These are phyloP conservation scores for Heliornis fulica DNA, from an alignment of 2,113 vertebrate species.

Conservation along the genomic window DNA sequence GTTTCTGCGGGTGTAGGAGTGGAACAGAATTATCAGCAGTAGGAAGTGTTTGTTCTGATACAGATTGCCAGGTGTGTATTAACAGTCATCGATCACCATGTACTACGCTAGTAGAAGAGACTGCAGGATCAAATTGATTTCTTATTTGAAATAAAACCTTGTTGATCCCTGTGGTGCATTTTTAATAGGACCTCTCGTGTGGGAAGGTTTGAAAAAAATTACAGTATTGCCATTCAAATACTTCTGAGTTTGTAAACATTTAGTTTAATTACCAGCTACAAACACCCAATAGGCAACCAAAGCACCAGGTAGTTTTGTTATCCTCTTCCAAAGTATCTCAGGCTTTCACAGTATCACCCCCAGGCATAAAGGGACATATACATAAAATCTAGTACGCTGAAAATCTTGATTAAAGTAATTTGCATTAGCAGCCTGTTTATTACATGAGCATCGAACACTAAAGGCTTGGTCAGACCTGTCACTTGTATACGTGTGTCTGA, in stretches of 20 bases:
- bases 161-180: not conserved
- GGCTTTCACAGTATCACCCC: not conserved
- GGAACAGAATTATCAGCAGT: slow-evolving; percentile 95
- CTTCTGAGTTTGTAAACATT: not conserved
- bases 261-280: not conserved
- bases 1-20: slow-evolving; percentile 95
- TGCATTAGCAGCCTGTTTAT: not conserved
- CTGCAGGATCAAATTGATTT: not conserved
- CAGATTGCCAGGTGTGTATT: slow-evolving; percentile 90
- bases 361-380: not conserved
- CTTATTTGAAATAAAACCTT: not conserved
- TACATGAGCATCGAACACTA: not conserved
- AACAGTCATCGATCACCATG: not conserved
- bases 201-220: not conserved
- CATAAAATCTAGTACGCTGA: not conserved
- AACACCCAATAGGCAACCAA: not conserved
- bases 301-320: not conserved
- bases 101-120: not conserved
- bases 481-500: not conserved
- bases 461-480: not conserved
- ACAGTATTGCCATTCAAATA: not conserved
- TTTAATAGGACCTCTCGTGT: not conserved
- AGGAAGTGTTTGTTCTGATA: slow-evolving; percentile 94
- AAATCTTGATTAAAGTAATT: not conserved
- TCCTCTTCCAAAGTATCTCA: not conserved